Conservation (phyloP, 2,888 invertebrate genomes). For the Xanthorhoe designata region DNA sequence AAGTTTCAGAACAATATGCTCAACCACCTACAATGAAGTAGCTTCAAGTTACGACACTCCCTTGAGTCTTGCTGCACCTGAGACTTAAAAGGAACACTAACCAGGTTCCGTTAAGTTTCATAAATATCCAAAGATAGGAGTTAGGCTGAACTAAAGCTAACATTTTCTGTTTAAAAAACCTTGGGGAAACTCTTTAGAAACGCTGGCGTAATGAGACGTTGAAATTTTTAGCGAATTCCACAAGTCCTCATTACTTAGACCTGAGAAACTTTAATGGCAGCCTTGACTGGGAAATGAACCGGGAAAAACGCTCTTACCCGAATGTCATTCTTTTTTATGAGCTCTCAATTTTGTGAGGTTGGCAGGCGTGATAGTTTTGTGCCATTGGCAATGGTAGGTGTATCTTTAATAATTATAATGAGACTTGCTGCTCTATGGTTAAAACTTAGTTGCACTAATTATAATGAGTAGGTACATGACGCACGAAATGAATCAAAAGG, state of each 20-base stretch:
- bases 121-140: conserved; percentile 52
- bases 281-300: conserved; percentile 17
- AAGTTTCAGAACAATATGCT: conserved; percentile 5
- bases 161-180: conserved; percentile 26
- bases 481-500: no score
- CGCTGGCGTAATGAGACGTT: conserved; percentile 31
- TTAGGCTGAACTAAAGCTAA: conserved; percentile 35
- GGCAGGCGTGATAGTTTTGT: conserved; percentile 31
- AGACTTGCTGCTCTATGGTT: no score
- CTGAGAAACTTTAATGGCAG: conserved; percentile 25
- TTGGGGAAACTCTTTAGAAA: conserved; percentile 22
- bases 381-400: conserved; percentile 18
- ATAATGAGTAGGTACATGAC: no score
- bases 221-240: conserved; percentile 34
- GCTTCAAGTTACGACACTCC: conserved; percentile 50
- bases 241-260: conserved; percentile 5
- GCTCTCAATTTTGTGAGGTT: conserved; percentile 16
- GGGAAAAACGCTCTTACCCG: conserved; percentile 20
- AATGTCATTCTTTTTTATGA: conserved; percentile 29
- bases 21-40: conserved; percentile 42
- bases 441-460: no score
- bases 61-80: conserved; percentile 51
- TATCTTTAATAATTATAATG: no score
- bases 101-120: conserved; percentile 44
- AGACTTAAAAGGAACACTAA: conserved; percentile 56